Evolutionary conservation across 2,888 invertebrate genomes (phyloP).

Genomic region (Hemicrepidius hirtus): DNA sequence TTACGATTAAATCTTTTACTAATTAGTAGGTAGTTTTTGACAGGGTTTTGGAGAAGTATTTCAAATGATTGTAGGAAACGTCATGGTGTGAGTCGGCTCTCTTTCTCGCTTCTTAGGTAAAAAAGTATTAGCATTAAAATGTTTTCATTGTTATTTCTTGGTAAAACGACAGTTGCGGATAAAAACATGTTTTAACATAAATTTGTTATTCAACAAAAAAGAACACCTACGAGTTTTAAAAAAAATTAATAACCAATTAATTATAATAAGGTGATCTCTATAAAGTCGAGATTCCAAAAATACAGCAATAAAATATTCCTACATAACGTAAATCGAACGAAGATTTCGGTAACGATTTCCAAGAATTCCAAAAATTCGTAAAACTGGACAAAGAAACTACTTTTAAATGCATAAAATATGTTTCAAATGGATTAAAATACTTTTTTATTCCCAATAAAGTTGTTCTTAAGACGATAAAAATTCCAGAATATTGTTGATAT

Average conservation of each 20-base stretch:
- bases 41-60: slow-evolving; percentile 48
- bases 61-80: slow-evolving; percentile 34
- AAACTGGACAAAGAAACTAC: slow-evolving; percentile 47
- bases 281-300: not conserved
- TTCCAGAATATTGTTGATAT: slow-evolving; percentile 39
- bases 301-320: slow-evolving; percentile 32
- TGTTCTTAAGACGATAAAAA: slow-evolving; percentile 52
- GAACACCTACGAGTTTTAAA: slow-evolving; percentile 14
- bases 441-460: slow-evolving; percentile 55
- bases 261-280: not conserved
- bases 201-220: slow-evolving; percentile 3
- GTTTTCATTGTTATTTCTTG: slow-evolving; percentile 20
- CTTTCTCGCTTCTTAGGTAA: slow-evolving; percentile 14
- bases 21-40: slow-evolving; percentile 57
- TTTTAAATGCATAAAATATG: slow-evolving; percentile 52
- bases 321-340: slow-evolving; percentile 12
- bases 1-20: slow-evolving; percentile 56
- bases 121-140: slow-evolving; percentile 9
- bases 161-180: not conserved
- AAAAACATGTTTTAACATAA: slow-evolving; percentile 20
- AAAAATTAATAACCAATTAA: slow-evolving; percentile 35
- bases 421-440: slow-evolving; percentile 52
- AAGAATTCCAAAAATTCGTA: slow-evolving; percentile 52
- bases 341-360: slow-evolving; percentile 32
- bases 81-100: not conserved